phyloP scores from a whole-genome alignment of 1,140 invertebrate genomes.

The Paraescarpia echinospica region DNA sequence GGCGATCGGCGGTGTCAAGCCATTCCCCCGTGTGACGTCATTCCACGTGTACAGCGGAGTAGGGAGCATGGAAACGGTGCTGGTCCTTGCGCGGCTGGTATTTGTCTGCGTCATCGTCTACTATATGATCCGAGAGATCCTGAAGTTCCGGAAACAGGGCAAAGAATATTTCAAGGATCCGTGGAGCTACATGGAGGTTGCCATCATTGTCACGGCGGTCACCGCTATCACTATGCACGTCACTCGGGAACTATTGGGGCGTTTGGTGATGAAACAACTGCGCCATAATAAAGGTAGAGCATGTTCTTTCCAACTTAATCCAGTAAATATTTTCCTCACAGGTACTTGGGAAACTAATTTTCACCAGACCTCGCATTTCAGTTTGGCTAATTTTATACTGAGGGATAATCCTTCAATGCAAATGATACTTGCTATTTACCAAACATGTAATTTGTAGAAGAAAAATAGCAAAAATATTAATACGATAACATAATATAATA shows the following conservation, averaged over 20 bases:
- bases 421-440: no score
- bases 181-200: constrained; percentile 52
- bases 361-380: no score
- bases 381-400: no score
- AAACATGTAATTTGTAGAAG: no score
- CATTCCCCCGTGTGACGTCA: constrained; percentile 8
- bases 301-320: neutral
- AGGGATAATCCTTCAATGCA: no score
- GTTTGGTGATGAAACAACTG: constrained; percentile 40
- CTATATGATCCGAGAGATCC: constrained; percentile 24
- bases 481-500: neutral
- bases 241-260: constrained; percentile 40
- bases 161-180: constrained; percentile 46
- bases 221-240: constrained; percentile 45
- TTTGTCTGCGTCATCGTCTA: constrained; percentile 28
- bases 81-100: constrained; percentile 27
- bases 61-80: constrained; percentile 23
- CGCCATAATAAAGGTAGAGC: constrained; percentile 28
- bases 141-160: constrained; percentile 34
- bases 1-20: constrained; percentile 23
- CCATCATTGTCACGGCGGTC: constrained; percentile 46
- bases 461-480: neutral
- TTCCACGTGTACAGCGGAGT: constrained; percentile 22
- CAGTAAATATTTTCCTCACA: neutral
- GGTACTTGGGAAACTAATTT: no score